Evolutionary conservation across 2,797 vertebrate genomes (phyloP), one percentile per base, ranked within the genome.

Genomic region (Parambassis ranga): DNA sequence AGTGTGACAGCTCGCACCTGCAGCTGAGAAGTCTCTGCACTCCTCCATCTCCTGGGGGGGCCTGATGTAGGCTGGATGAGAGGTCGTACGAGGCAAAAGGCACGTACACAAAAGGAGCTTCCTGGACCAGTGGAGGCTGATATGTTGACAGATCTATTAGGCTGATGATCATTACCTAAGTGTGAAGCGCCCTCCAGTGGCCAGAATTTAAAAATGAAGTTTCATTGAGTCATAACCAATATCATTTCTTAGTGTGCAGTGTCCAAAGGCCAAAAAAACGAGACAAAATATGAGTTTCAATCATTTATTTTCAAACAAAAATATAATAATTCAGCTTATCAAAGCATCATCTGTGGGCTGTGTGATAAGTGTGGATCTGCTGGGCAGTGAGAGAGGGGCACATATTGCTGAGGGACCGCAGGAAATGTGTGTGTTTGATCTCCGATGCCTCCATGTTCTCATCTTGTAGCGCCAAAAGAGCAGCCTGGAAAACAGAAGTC

Each of bases 401-500:
- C 71, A 94, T 85, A 76, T 64, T 90, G 73, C 72, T 76, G 20
- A 97, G 75, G 0, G 91, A 90, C 38, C 68, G 89, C 19, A 93
- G 47, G 68, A 98, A 99, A 79, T 95, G 90, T 8, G 81, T 66
- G 0, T 93, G 92, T 72, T 85, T 92, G 69, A 99, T 92, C 0
- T 57, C 6, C 2, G 92, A 91, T 6, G 93, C 92, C 57, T 93
- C 85, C 44, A 97, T 92, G 63, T 93, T 92, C 13, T 94, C 91
- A 36, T 95, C 93, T 50, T 96, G 92, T n/a, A 99, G 79, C 0
- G 94, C 92, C 88, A 94, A 61, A 39, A 99, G 90, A 79, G 95
- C 95, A 47, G 97, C 96, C 97, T 99, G 67, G 22, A 55, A 18
- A 32, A 48, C n/a, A 22, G 24, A 11, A 32, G 9, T 44, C 0